phyloP scores from a whole-genome alignment of 1,140 invertebrate genomes.

The Drosophila ambigua region DNA sequence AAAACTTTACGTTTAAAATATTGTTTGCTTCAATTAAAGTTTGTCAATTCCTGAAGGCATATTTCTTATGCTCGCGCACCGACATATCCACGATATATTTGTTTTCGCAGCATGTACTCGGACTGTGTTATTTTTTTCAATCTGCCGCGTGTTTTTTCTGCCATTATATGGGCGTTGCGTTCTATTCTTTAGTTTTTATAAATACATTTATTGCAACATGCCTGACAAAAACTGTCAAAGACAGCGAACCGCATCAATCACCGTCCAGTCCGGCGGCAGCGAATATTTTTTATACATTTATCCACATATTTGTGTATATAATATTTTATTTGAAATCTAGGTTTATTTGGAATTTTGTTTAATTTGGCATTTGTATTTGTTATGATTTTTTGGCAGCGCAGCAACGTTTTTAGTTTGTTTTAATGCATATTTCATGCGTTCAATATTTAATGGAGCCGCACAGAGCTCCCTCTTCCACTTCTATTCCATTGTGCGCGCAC shows the following conservation, averaged over 20 bases:
- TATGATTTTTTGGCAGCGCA: slow-evolving; percentile 61
- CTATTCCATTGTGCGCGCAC: slow-evolving; percentile 36
- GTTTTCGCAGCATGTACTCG: background rate
- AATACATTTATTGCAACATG: slow-evolving; percentile 65
- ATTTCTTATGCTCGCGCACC: no score
- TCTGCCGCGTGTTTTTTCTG: slow-evolving; percentile 17
- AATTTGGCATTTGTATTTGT: slow-evolving; percentile 66
- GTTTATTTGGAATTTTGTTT: slow-evolving; percentile 63
- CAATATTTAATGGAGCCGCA: slow-evolving; percentile 65
- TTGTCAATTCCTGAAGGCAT: no score
- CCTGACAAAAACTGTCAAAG: slow-evolving; percentile 63
- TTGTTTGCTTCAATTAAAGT: no score
- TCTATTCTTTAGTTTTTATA: slow-evolving; percentile 59
- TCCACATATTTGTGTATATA: slow-evolving; percentile 12
- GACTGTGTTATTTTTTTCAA: slow-evolving; percentile 14
- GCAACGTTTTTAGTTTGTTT: slow-evolving; percentile 60
- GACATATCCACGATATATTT: background rate
- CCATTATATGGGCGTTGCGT: slow-evolving; percentile 7
- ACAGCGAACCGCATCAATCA: slow-evolving; percentile 69
- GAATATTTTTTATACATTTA: slow-evolving; percentile 46
- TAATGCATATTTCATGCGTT: slow-evolving; percentile 66
- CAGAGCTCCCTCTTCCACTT: slow-evolving; percentile 11
- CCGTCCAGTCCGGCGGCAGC: slow-evolving; percentile 32
- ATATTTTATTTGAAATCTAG: slow-evolving; percentile 26
- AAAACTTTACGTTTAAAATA: background rate